phyloP scores from a whole-genome alignment of 2,888 invertebrate species.

The Listrodromus nycthemerus region DNA sequence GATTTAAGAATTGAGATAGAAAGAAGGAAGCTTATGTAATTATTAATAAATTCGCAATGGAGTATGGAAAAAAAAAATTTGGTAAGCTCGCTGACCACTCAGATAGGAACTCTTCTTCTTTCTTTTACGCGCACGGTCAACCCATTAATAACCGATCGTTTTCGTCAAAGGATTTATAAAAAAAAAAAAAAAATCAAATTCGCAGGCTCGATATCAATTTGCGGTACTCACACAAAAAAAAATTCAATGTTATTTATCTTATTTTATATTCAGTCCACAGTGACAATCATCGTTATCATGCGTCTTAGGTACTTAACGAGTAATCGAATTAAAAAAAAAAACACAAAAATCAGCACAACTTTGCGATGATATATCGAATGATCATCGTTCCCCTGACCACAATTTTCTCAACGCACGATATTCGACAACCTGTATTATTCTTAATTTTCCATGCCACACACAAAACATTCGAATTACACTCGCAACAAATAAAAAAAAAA shows the following conservation, averaged over 20 bases:
- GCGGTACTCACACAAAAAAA: constrained; percentile 1
- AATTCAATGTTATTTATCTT: neutral
- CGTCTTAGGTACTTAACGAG: neutral
- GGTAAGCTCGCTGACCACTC: constrained; percentile 33
- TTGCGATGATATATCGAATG: constrained; percentile 48
- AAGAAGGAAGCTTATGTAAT: constrained; percentile 38
- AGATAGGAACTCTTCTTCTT: constrained; percentile 17
- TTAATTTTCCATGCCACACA: neutral
- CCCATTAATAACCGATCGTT: constrained; percentile 61
- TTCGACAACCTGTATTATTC: neutral
- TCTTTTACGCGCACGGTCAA: constrained; percentile 47
- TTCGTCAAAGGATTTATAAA: constrained; percentile 35
- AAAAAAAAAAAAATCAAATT: neutral
- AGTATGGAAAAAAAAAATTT: constrained; percentile 20
- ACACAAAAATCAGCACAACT: constrained; percentile 53
- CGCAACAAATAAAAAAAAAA: neutral
- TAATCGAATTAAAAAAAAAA: neutral
- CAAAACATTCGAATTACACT: constrained; percentile 3
- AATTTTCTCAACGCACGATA: constrained; percentile 55
- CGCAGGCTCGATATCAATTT: neutral
- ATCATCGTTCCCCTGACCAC: constrained; percentile 38
- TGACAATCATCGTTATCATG: constrained; percentile 7
- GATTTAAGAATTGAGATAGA: constrained; percentile 14
- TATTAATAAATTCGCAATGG: constrained; percentile 31
- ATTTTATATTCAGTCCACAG: constrained; percentile 14